Evolutionary conservation across 1,140 invertebrate genomes (phyloP).

Genomic region (Popillia japonica): DNA sequence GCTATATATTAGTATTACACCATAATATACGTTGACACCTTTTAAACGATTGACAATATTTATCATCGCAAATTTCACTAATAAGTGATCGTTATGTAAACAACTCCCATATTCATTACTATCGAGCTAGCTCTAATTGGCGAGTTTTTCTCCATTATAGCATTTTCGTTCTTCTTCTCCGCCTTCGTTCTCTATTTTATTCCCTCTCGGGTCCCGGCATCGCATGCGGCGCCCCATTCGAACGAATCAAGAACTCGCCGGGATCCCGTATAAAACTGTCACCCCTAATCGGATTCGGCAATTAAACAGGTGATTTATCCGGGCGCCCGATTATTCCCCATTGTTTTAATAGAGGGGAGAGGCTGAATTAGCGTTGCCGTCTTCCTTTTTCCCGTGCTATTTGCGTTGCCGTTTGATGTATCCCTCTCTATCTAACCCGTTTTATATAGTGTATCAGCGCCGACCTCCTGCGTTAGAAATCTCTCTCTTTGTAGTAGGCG

Average conservation of each 20-base stretch:
- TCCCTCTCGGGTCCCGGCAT: neutral
- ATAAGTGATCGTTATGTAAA: neutral
- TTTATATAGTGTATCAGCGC: neutral
- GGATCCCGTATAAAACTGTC: constrained; percentile 21
- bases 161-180: neutral
- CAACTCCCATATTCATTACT: constrained; percentile 18
- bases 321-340: constrained; percentile 14
- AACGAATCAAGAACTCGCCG: constrained; percentile 21
- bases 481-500: neutral
- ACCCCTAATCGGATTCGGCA: constrained; percentile 32
- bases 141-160: neutral
- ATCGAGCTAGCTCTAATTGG: constrained; percentile 12
- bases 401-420: neutral
- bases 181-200: neutral
- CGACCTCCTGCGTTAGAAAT: neutral
- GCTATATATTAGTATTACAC: too few relatives aligned
- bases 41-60: too few relatives aligned
- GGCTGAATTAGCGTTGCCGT: constrained; percentile 11
- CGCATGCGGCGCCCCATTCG: neutral
- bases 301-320: constrained; percentile 34
- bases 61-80: too few relatives aligned
- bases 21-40: too few relatives aligned
- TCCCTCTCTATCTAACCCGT: neutral
- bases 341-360: constrained; percentile 31
- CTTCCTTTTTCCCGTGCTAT: neutral